A percentile compares a stretch with the other conserved stretches of the same genome.
These are phyloP conservation scores for Pangasius krempfi DNA, from an alignment of 2,797 vertebrate genomes.

Conservation along the genomic window DNA sequence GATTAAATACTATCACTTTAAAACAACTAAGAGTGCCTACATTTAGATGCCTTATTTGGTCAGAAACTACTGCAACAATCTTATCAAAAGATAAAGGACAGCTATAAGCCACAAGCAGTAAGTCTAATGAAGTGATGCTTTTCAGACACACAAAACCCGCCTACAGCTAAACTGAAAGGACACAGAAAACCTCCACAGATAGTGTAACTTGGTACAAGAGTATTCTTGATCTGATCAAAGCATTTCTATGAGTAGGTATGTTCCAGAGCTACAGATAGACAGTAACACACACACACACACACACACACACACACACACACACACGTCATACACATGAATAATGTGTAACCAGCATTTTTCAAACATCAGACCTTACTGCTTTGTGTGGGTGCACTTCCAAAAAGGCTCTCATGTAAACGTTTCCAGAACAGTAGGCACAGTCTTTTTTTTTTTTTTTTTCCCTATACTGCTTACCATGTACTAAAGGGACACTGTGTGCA, in stretches of 20 bases:
- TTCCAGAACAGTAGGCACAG: slow-evolving; percentile 71
- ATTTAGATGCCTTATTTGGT: slow-evolving; percentile 43
- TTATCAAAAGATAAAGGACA: slow-evolving; percentile 21
- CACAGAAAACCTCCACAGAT: slow-evolving; percentile 3
- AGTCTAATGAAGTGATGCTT: slow-evolving; percentile 24
- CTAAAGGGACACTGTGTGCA: slow-evolving; percentile 35
- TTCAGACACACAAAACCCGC: slow-evolving; percentile 10
- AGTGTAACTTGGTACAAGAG: background rate
- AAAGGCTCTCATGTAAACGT: slow-evolving; percentile 73
- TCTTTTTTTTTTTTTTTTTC: slow-evolving; percentile 2
- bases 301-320: background rate
- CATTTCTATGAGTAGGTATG: slow-evolving; percentile 18
- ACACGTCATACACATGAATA: slow-evolving; percentile 3
- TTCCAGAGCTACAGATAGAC: slow-evolving; percentile 33
- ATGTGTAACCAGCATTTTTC: slow-evolving; percentile 47
- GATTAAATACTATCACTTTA: slow-evolving; percentile 33
- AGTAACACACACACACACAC: background rate
- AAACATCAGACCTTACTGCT: slow-evolving; percentile 48
- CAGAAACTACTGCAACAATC: slow-evolving; percentile 48
- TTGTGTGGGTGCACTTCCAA: slow-evolving; percentile 53
- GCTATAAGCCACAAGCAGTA: background rate
- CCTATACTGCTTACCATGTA: slow-evolving; percentile 11
- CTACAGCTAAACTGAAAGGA: slow-evolving; percentile 4
- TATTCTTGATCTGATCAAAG: slow-evolving; percentile 25
- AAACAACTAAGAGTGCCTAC: slow-evolving; percentile 38